A percentile compares a stretch with the other conserved stretches of the same genome.
These are phyloP conservation scores for Synanthedon andrenaeformis DNA, from an alignment of 2,888 invertebrate genomes.

Conservation along the genomic window DNA sequence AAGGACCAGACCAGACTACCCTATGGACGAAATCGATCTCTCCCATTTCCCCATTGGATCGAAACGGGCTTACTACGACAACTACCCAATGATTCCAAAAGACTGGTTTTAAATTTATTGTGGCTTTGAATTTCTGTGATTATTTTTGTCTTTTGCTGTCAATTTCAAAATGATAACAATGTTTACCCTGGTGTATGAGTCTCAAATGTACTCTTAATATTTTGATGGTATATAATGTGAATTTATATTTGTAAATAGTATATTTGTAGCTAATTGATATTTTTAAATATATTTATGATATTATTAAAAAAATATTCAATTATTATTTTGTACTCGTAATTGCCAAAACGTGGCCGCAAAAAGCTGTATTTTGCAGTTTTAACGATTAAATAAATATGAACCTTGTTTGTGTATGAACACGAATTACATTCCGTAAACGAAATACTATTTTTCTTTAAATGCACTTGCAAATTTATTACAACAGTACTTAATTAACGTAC, in stretches of 20 bases:
- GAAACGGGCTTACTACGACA: slow-evolving; percentile 26
- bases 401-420: too few species aligned
- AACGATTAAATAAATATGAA: too few species aligned
- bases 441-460: too few species aligned
- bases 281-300: too few species aligned
- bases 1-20: slow-evolving; percentile 46
- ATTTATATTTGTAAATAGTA: background rate
- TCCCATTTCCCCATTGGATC: slow-evolving; percentile 59
- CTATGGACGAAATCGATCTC: slow-evolving; percentile 60
- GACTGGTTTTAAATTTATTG: background rate
- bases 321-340: too few species aligned
- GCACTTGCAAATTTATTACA: too few species aligned
- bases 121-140: slow-evolving; percentile 2
- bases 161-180: slow-evolving; percentile 7
- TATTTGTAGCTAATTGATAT: background rate
- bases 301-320: too few species aligned
- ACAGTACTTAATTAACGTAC: too few species aligned
- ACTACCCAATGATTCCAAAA: slow-evolving; percentile 1
- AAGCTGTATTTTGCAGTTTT: too few species aligned
- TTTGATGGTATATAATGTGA: background rate
- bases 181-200: slow-evolving; percentile 12
- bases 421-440: too few species aligned
- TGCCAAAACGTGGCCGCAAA: too few species aligned
- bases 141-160: slow-evolving; percentile 10
- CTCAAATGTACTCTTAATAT: slow-evolving; percentile 11